These are phyloP conservation scores for Hydraecia micacea DNA, from an alignment of 2,888 invertebrate species.

Conservation along the genomic window DNA sequence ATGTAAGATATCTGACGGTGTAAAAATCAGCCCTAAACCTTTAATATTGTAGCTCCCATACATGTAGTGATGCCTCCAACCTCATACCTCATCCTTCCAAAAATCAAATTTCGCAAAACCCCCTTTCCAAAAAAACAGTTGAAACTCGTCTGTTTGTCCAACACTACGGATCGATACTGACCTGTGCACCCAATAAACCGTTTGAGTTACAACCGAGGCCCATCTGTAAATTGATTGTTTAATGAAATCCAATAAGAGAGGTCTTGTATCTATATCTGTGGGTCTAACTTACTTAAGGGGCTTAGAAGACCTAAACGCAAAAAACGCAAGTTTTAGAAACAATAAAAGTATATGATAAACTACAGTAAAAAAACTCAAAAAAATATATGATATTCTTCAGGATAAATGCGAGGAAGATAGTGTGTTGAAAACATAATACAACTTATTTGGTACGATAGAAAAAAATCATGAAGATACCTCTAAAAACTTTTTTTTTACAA, in stretches of 20 bases:
- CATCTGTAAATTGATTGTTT: conserved; percentile 66
- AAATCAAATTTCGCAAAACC: neutral
- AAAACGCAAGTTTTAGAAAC: too few relatives aligned
- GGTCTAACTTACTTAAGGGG: conserved; percentile 49
- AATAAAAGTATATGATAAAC: too few relatives aligned
- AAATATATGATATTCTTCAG: too few relatives aligned
- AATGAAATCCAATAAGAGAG: conserved; percentile 66
- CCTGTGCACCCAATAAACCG: conserved; percentile 62
- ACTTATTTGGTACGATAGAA: too few relatives aligned
- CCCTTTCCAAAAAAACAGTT: neutral
- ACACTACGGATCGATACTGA: conserved; percentile 64
- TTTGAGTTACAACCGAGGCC: conserved; percentile 60
- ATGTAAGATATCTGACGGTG: neutral
- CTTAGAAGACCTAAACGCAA: too few relatives aligned
- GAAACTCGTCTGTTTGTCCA: conserved; percentile 17
- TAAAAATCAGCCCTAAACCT: neutral
- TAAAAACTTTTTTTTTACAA: too few relatives aligned
- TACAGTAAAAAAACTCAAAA: too few relatives aligned
- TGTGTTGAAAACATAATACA: too few relatives aligned
- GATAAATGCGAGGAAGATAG: too few relatives aligned
- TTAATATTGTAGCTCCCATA: neutral
- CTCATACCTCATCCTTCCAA: neutral
- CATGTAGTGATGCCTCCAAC: too few relatives aligned
- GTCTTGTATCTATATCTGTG: neutral
- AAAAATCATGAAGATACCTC: too few relatives aligned